Percentiles rank a stretch among this genome's conserved stretches.
Conservation (phyloP, 2,888 invertebrate genomes). For the Lamellibrachia columna region DNA sequence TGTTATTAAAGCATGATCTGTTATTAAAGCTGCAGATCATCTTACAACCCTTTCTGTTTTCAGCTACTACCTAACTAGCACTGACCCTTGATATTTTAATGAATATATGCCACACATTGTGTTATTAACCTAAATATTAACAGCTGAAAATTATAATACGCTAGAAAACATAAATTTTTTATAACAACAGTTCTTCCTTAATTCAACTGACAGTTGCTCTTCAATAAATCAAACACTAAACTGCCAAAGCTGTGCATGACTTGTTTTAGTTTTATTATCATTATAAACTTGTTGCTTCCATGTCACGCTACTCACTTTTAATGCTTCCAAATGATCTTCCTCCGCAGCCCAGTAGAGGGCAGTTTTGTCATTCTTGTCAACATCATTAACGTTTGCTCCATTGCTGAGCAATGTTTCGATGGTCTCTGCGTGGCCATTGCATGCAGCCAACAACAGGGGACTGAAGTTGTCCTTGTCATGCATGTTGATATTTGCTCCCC, state of each 20-base stretch:
- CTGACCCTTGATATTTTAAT: too few species aligned
- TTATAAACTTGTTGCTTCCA: neutral
- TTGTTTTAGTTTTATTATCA: neutral
- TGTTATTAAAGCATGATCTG: too few species aligned
- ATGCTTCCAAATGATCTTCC: slow-evolving; percentile 63
- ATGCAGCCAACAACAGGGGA: slow-evolving; percentile 66
- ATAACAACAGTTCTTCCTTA: too few species aligned
- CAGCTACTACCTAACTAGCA: too few species aligned
- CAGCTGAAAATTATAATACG: neutral
- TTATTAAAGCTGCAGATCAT: too few species aligned
- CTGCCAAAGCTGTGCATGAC: neutral
- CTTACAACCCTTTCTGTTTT: too few species aligned
- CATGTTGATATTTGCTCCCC: slow-evolving; percentile 64
- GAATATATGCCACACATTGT: too few species aligned
- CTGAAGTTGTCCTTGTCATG: slow-evolving; percentile 66
- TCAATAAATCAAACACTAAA: neutral
- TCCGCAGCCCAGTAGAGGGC: slow-evolving; percentile 66
- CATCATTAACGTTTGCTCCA: slow-evolving; percentile 62
- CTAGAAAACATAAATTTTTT: too few species aligned
- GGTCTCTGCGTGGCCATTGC: slow-evolving; percentile 63
- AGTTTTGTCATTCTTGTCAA: slow-evolving; percentile 67
- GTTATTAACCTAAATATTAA: neutral
- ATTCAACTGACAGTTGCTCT: too few species aligned
- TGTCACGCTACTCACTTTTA: slow-evolving; percentile 53
- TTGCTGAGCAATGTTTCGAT: slow-evolving; percentile 58